These are phyloP conservation scores for Myxocyprinus asiaticus DNA, from an alignment of 2,113 vertebrate species.

Conservation along the genomic window DNA sequence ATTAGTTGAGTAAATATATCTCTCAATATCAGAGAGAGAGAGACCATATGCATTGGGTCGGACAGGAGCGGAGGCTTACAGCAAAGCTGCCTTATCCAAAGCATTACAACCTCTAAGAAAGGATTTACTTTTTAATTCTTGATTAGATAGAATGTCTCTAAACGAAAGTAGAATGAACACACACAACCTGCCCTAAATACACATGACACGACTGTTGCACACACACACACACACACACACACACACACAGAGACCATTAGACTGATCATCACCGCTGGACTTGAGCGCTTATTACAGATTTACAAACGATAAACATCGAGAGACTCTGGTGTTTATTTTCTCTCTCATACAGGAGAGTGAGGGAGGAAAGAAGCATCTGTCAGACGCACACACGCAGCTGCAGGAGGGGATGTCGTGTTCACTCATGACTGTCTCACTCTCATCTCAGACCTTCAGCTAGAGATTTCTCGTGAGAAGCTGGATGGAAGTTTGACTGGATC, in stretches of 20 bases:
- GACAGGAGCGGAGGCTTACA: constrained; percentile 18
- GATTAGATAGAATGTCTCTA: constrained; percentile 73
- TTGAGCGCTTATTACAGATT: no score
- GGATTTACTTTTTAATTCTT: constrained; percentile 82
- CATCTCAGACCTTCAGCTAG: background rate
- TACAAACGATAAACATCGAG: no score
- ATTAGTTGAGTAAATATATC: constrained; percentile 27
- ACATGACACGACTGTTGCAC: background rate
- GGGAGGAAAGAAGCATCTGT: no score
- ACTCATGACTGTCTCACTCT: no score
- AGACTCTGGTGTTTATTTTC: no score
- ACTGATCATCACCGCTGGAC: no score
- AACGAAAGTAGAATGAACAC: constrained; percentile 59
- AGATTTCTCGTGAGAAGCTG: background rate
- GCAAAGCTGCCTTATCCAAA: constrained; percentile 68
- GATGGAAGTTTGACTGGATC: no score
- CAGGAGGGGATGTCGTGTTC: no score
- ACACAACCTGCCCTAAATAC: background rate
- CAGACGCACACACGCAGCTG: no score
- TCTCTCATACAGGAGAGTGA: no score
- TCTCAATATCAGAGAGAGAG: constrained; percentile 58
- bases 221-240: constrained; percentile 5
- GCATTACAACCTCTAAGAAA: constrained; percentile 80
- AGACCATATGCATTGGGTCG: constrained; percentile 75
- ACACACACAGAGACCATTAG: no score